Evolutionary conservation across 2,888 invertebrate species (phyloP).

Genomic region (Stenodema calcarata): DNA sequence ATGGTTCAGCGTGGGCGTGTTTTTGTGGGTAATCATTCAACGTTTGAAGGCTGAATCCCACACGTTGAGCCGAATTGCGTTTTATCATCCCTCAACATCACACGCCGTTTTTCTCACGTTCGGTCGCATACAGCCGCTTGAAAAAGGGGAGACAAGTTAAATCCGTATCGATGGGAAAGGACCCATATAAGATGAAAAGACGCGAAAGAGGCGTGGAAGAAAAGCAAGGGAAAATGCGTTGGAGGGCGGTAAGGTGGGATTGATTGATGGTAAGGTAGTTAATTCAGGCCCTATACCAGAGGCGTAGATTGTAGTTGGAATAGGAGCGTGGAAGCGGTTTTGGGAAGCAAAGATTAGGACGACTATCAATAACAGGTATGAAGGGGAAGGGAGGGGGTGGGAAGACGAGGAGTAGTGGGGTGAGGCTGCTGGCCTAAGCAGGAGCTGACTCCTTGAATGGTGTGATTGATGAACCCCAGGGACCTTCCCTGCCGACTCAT

Average conservation of each 20-base stretch:
- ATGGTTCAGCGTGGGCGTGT: not conserved
- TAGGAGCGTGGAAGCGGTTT: slow-evolving; percentile 19
- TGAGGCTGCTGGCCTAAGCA: not conserved
- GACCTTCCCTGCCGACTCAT: not conserved
- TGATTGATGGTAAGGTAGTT: slow-evolving; percentile 32
- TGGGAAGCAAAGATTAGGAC: slow-evolving; percentile 23
- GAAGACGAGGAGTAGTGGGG: not conserved
- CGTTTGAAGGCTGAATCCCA: not conserved
- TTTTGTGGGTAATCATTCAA: not conserved
- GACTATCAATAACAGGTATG: slow-evolving; percentile 37
- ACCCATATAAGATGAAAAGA: not conserved
- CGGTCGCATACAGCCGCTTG: not conserved
- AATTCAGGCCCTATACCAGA: slow-evolving; percentile 7
- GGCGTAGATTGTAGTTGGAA: slow-evolving; percentile 11
- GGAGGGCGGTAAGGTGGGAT: not conserved
- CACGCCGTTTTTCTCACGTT: not conserved
- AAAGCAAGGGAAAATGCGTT: not conserved
- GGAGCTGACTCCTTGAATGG: not conserved
- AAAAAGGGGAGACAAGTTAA: not conserved
- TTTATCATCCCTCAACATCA: not conserved
- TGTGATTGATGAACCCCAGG: not conserved
- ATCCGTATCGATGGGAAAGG: not conserved
- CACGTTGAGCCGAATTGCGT: not conserved
- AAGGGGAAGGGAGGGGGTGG: not conserved
- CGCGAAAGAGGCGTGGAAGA: slow-evolving; percentile 2